phyloP scores from a whole-genome alignment of 2,888 invertebrate genomes.

The Drosophila siamana region DNA sequence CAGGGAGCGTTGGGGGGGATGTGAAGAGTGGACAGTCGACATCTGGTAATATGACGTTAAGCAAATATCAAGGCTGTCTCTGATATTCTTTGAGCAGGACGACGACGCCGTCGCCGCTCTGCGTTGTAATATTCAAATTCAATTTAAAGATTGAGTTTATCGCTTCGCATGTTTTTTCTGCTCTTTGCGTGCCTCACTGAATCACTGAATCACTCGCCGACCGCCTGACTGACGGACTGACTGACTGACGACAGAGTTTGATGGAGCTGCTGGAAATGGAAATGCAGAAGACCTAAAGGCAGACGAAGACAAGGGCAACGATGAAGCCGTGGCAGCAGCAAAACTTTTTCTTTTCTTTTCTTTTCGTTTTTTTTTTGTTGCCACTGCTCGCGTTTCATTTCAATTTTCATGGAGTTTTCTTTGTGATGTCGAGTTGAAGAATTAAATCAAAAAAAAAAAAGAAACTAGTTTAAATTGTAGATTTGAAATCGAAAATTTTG shows the following conservation, averaged over 20 bases:
- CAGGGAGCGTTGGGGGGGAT: too few species aligned
- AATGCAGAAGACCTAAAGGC: constrained; percentile 17
- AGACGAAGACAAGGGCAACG: background rate
- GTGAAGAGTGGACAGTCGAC: constrained; percentile 56
- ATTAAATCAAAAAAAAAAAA: constrained; percentile 28
- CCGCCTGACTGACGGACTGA: too few species aligned
- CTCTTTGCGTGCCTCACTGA: constrained; percentile 59
- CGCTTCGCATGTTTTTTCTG: constrained; percentile 67
- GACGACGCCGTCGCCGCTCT: constrained; percentile 13
- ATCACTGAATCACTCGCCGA: constrained; percentile 35
- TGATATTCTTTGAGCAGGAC: constrained; percentile 40
- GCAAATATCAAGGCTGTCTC: constrained; percentile 63
- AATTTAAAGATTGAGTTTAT: constrained; percentile 80
- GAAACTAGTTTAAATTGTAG: constrained; percentile 11
- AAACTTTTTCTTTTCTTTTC: constrained; percentile 39
- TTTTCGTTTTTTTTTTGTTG: constrained; percentile 16
- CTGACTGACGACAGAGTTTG: constrained; percentile 19
- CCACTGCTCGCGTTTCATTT: constrained; percentile 35
- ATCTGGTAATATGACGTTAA: constrained; percentile 73
- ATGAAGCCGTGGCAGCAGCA: constrained; percentile 10
- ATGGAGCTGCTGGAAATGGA: constrained; percentile 28
- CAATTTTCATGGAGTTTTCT: constrained; percentile 30
- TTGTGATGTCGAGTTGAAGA: constrained; percentile 10
- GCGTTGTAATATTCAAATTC: constrained; percentile 77
- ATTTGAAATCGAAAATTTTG: constrained; percentile 2